Base-by-base conservation (phyloP, 2,797 vertebrate genomes). In the Arctocebus calabarensis region DNA sequence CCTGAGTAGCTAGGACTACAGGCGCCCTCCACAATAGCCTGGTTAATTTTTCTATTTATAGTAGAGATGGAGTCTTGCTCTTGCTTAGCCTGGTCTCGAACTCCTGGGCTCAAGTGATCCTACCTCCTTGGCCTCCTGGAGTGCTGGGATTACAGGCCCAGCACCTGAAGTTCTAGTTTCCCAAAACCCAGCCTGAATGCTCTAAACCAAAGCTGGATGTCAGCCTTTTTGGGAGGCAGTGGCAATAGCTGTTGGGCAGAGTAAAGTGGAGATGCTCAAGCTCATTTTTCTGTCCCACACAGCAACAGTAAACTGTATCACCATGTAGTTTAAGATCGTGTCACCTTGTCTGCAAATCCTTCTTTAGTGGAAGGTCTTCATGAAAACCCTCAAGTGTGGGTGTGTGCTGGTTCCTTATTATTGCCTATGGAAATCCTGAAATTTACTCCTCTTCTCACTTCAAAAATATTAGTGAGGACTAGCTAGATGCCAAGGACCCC, bases 201-300 rank as follows among this genome's bases (percentile, higher is more conserved):
- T 45, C 45, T 45, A 40, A 61, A 29, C 37, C 40, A 48, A 0
- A 78, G 52, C 62, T 68, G 57, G 25, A 3, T 0, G 6, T 27
- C 9, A 34, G 22, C 16, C 84, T 43, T 74, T 45, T 61, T 10
- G 62, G 62, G 14, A 10, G 48, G 29, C 9, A 43, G 14, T 19
- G 13, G 23, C 1, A 22, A 27, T 32, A 11, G 2, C 25, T 52
- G 10, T 64, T 43, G 5, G 6, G 1, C 40, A 12, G n/a, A 19
- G 20, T 4, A 1, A 57, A 55, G 43, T 4, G 0, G 59, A 75
- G 59, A 37, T 17, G 7, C 0, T 32, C 14, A 27, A n/a, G 45
- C 37, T 8, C 1, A 4, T 37, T n/a, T 7, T 22, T 5, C 3
- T 29, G 3, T 16, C 45, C 16, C 1, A 2, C 27, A 0, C 3